phyloP scores from a whole-genome alignment of 2,113 vertebrate genomes.

The Ranitomeya variabilis region DNA sequence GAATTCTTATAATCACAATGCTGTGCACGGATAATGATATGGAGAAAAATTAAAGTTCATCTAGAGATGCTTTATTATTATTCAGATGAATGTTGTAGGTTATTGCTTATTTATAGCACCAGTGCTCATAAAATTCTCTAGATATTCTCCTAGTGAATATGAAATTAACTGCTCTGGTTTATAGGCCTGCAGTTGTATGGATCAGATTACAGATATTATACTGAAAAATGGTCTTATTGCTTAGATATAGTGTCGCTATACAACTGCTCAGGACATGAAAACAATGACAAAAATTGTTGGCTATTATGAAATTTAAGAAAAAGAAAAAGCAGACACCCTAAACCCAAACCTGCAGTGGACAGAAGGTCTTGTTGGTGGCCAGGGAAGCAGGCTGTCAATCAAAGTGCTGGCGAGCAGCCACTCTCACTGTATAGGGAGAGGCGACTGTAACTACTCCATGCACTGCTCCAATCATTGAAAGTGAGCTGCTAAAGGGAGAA shows the following conservation, averaged over 20 bases:
- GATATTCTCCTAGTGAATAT: not conserved
- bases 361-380: too few relatives aligned
- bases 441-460: too few relatives aligned
- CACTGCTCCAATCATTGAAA: too few relatives aligned
- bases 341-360: too few relatives aligned
- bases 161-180: not conserved
- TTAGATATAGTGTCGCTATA: not conserved
- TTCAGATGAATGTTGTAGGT: not conserved
- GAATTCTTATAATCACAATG: not conserved
- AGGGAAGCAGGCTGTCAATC: too few relatives aligned
- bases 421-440: too few relatives aligned
- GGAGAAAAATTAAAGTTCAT: too few relatives aligned
- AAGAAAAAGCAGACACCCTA: too few relatives aligned
- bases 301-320: not conserved
- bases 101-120: conserved; percentile 17
- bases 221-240: not conserved
- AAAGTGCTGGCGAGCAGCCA: too few relatives aligned
- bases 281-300: too few relatives aligned
- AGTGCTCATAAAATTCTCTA: not conserved
- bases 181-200: not conserved
- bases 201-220: not conserved
- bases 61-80: not conserved
- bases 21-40: not conserved
- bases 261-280: not conserved
- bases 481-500: too few relatives aligned